Base-by-base conservation (phyloP, 2,113 vertebrate genomes). In the Phaethornis superciliosus region DNA sequence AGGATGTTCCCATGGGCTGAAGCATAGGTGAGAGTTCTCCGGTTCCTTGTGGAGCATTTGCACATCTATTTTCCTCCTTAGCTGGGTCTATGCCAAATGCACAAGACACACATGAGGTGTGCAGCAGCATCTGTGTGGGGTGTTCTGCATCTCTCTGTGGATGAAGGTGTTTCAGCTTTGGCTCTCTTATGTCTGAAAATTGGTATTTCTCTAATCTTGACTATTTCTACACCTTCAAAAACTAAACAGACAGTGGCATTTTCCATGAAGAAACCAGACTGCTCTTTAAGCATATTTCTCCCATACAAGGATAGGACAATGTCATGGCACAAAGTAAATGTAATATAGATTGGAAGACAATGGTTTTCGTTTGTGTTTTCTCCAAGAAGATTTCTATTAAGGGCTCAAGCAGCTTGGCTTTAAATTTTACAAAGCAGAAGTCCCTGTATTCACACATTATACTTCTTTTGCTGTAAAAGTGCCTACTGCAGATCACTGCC, bases 61-160 rank as follows among this genome's bases (percentile, higher is more conserved):
- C 35, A 58, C 54, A 55, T 40, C 47, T 20, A 5, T 59, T 20
- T 54, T 54, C 30, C 44, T 69, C 62, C 56, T 55, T 15, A 59
- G 37, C 46, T 40, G 23, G 4, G 0, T 1, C 0, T 20, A 30
- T 13, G 30, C 16, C 55, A 69, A 59, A 49, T 5, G 15, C 18
- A 51, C 4, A 20, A 67, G 62, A 51, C 21, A 20, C 7, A n/a
- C 9, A 24, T 59, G 47, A 59, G 33, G 6, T 19, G 37, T 6
- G 10, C 5, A 70, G 67, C 32, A 60, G 49, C 11, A 22, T 30
- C 58, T 55, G 18, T 22, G n/a, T 0, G 0, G 24, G 35, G 22
- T 62, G 35, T 32, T 42, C 52, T 33, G n/a, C 32, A 47, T 28
- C 12, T 10, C 33, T 40, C 62, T 30, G 37, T 59, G 42, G 70